Evolutionary conservation across 2,113 vertebrate species (phyloP).

Genomic region (Dissostichus mawsoni): DNA sequence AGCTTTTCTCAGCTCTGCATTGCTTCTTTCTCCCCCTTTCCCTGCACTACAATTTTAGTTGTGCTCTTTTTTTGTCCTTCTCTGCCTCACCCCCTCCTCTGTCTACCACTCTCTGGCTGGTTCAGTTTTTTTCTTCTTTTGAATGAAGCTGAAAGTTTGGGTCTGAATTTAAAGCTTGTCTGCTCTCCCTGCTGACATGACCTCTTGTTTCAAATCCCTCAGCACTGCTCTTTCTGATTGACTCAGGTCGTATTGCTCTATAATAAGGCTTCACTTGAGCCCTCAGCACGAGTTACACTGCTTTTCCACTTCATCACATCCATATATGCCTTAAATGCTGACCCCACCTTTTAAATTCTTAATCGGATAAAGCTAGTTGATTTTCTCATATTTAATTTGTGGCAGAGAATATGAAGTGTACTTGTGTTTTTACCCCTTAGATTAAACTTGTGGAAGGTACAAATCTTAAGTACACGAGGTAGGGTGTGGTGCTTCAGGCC

Average conservation of each 20-base stretch:
- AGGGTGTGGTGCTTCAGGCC: constrained; percentile 32
- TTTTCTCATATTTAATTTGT: not conserved
- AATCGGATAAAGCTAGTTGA: not conserved
- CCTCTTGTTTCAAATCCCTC: constrained; percentile 37
- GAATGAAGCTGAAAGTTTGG: constrained; percentile 10
- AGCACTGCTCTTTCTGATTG: constrained; percentile 4
- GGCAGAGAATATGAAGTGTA: not conserved
- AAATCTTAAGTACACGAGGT: constrained; percentile 7
- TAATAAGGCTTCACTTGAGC: not conserved
- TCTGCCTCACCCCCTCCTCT: constrained; percentile 21
- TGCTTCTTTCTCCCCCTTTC: constrained; percentile 42
- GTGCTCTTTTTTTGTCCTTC: constrained; percentile 1
- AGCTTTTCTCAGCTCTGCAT: constrained; percentile 18
- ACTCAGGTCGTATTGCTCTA: not conserved
- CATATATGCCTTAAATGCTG: not conserved
- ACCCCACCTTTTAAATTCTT: not conserved
- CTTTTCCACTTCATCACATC: not conserved
- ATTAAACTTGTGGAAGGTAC: not conserved
- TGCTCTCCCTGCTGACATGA: constrained; percentile 19
- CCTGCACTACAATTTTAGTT: constrained; percentile 37
- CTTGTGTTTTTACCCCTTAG: not conserved
- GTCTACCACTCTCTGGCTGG: constrained; percentile 1
- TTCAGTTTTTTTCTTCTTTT: constrained; percentile 19
- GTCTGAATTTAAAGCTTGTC: constrained; percentile 10
- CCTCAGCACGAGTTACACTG: not conserved